phyloP scores from a whole-genome alignment of 2,888 invertebrate species.

The Vannuccia rotundouncinata region DNA sequence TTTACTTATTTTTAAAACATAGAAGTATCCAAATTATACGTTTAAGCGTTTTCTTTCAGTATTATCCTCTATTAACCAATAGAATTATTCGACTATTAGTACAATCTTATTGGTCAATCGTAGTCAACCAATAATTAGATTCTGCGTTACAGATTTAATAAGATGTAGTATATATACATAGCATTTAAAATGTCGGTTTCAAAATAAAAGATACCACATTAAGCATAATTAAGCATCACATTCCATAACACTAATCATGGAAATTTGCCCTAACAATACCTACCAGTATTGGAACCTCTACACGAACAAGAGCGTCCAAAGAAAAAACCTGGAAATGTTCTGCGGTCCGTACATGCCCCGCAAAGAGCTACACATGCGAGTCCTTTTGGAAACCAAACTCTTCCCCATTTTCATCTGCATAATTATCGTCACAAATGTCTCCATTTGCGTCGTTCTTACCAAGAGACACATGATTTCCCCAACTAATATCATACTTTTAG shows the following conservation, averaged over 20 bases:
- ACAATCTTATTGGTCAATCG: too few relatives aligned
- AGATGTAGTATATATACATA: too few relatives aligned
- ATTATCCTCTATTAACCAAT: too few relatives aligned
- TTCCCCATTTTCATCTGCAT: conserved; percentile 76
- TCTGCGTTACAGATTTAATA: too few relatives aligned
- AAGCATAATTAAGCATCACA: too few relatives aligned
- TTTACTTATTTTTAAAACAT: too few relatives aligned
- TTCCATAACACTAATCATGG: not conserved
- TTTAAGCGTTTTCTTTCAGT: too few relatives aligned
- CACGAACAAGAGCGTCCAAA: not conserved
- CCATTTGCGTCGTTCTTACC: conserved; percentile 80
- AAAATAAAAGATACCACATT: too few relatives aligned
- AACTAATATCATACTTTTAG: conserved; percentile 82
- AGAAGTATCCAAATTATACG: too few relatives aligned
- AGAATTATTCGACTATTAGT: too few relatives aligned
- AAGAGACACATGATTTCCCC: conserved; percentile 84
- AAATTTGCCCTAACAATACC: not conserved
- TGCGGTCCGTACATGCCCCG: conserved; percentile 14
- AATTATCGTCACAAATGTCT: conserved; percentile 78
- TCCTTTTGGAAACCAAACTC: conserved; percentile 68
- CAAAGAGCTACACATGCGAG: conserved; percentile 30
- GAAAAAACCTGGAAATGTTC: not conserved
- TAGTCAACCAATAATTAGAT: too few relatives aligned
- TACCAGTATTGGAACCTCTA: not conserved
- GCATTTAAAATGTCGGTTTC: too few relatives aligned